These are phyloP conservation scores for Drosophila multiciliata DNA, from an alignment of 2,888 invertebrate species.

Conservation along the genomic window DNA sequence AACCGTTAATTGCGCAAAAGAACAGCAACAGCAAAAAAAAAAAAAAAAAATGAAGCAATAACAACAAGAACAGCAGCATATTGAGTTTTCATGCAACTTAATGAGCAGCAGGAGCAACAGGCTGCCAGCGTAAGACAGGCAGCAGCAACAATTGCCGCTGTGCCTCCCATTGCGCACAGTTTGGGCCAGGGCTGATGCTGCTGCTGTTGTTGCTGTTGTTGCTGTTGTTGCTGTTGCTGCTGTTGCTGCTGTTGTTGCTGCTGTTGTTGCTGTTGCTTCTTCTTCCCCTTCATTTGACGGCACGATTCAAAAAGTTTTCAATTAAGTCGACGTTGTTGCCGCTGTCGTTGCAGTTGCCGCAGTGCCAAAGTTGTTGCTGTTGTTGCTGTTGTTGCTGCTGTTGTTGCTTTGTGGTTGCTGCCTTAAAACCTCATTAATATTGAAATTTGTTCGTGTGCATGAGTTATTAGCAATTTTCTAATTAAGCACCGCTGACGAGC, in stretches of 20 bases:
- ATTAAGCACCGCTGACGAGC: conserved; percentile 69
- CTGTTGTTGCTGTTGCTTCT: conserved; percentile 3
- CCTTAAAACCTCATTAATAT: conserved; percentile 80
- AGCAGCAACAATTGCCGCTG: conserved; percentile 54
- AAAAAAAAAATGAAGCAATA: conserved; percentile 5
- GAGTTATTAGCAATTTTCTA: conserved; percentile 83
- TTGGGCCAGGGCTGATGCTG: conserved; percentile 45
- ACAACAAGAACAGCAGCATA: conserved; percentile 40
- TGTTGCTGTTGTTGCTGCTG: conserved; percentile 22
- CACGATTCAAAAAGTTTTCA: conserved; percentile 71
- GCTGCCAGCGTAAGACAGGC: conserved; percentile 57
- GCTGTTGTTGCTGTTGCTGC: not conserved
- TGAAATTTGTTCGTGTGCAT: conserved; percentile 80
- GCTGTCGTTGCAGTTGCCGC: conserved; percentile 32
- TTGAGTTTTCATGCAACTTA: conserved; percentile 78
- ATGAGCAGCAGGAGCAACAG: conserved; percentile 69
- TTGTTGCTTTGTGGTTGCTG: conserved; percentile 30
- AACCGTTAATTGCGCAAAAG: conserved; percentile 54
- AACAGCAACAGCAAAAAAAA: not conserved
- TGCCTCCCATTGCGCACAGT: conserved; percentile 75
- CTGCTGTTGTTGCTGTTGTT: fast-evolving
- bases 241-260: conserved; percentile 4
- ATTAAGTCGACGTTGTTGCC: conserved; percentile 65
- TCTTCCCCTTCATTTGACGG: conserved; percentile 50
- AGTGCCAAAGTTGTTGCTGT: conserved; percentile 27